Percentiles rank a stretch among this genome's conserved stretches.
These are phyloP conservation scores for Periophthalmus magnuspinnatus DNA, from an alignment of 2,797 vertebrate species.

Conservation along the genomic window DNA sequence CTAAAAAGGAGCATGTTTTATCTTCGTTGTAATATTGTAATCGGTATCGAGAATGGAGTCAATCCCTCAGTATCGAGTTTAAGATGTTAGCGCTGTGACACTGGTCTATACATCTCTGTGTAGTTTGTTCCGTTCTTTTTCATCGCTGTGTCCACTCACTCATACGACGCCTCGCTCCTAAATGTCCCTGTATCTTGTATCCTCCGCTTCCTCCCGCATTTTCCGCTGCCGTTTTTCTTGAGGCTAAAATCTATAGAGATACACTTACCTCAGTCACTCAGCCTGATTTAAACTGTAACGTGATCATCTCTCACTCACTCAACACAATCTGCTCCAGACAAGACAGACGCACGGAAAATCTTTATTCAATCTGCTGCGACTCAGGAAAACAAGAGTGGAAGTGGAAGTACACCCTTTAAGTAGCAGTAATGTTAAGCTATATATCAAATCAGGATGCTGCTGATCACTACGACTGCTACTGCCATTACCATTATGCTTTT, in stretches of 20 bases:
- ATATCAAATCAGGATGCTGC: background rate
- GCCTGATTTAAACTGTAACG: constrained; percentile 32
- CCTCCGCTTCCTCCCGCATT: background rate
- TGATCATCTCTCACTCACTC: constrained; percentile 25
- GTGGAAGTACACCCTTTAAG: background rate
- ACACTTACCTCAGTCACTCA: constrained; percentile 33
- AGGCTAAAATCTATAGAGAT: constrained; percentile 23
- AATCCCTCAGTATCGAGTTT: too few relatives aligned
- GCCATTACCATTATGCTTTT: background rate
- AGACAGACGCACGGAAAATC: constrained; percentile 1
- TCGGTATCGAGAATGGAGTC: too few relatives aligned
- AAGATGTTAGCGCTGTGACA: too few relatives aligned
- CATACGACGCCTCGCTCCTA: constrained; percentile 17
- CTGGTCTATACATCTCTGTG: constrained; percentile 14
- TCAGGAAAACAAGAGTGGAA: background rate
- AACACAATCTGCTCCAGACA: constrained; percentile 7
- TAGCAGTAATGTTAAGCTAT: background rate
- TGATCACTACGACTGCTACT: background rate
- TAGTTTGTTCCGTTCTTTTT: constrained; percentile 9
- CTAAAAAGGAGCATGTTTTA: too few relatives aligned
- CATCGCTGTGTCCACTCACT: constrained; percentile 15
- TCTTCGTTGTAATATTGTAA: too few relatives aligned
- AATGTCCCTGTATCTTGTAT: constrained; percentile 26
- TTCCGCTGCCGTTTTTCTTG: background rate
- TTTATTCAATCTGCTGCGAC: background rate